phyloP scores from a whole-genome alignment of 2,888 invertebrate genomes.

The Caenorhabditis uteleia region DNA sequence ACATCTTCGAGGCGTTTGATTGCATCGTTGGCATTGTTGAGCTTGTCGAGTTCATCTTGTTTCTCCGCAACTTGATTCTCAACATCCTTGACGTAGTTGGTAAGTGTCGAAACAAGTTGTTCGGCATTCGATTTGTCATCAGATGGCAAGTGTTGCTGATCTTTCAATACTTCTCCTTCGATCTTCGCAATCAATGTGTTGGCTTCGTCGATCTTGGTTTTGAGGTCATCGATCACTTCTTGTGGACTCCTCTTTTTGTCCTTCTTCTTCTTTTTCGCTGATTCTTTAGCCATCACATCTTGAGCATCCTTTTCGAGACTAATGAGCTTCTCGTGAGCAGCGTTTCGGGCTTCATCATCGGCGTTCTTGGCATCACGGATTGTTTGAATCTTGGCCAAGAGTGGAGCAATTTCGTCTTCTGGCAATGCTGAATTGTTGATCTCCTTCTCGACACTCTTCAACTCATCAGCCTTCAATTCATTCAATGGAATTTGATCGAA shows the following conservation, averaged over 20 bases:
- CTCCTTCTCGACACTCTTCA: conserved; percentile 31
- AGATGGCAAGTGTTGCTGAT: conserved; percentile 1
- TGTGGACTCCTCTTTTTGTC: conserved; percentile 38
- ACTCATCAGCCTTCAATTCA: conserved; percentile 23
- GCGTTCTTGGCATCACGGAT: conserved; percentile 28
- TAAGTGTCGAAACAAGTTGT: conserved; percentile 3
- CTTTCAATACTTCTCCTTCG: conserved; percentile 23
- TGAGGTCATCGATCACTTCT: conserved; percentile 27
- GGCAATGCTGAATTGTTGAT: conserved; percentile 14
- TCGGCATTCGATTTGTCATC: conserved; percentile 10
- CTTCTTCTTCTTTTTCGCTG: conserved; percentile 41
- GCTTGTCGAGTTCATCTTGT: conserved; percentile 33
- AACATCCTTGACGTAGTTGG: conserved; percentile 9
- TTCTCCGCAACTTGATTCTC: conserved; percentile 25
- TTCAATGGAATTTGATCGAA: conserved; percentile 31
- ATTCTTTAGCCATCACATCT: conserved; percentile 30
- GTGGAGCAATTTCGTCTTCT: conserved; percentile 20
- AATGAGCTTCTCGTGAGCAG: conserved; percentile 23
- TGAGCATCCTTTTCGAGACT: conserved; percentile 31
- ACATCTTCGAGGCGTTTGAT: conserved; percentile 37
- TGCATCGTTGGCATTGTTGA: conserved; percentile 34
- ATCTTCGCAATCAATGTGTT: conserved; percentile 27
- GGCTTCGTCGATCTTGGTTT: conserved; percentile 18
- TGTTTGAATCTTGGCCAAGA: conserved; percentile 20
- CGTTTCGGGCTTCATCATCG: conserved; percentile 14